Conservation (phyloP, 2,113 vertebrate genomes). For the Perca schrenkii region DNA sequence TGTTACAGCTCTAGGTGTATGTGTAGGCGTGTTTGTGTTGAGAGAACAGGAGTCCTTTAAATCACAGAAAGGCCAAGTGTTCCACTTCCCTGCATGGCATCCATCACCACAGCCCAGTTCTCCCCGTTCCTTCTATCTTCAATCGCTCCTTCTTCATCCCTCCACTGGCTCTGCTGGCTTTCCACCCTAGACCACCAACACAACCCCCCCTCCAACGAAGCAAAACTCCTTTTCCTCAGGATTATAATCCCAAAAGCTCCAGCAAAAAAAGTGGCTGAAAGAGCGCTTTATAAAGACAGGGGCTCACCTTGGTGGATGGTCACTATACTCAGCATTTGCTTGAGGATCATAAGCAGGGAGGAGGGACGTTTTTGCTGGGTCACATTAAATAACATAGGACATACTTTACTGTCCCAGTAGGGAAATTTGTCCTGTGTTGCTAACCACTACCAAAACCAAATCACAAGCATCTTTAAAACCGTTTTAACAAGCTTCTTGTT, state of each 20-base stretch:
- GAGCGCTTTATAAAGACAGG: constrained; percentile 78
- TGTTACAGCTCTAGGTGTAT: too few relatives aligned
- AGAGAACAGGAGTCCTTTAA: constrained; percentile 66
- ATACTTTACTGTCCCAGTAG: not conserved
- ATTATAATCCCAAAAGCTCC: constrained; percentile 76
- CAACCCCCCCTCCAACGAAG: constrained; percentile 50
- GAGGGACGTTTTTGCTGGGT: not conserved
- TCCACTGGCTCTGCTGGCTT: constrained; percentile 29
- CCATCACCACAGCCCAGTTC: constrained; percentile 62
- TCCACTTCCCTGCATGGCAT: constrained; percentile 63
- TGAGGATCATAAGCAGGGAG: not conserved
- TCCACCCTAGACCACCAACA: constrained; percentile 21
- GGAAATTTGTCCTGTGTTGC: not conserved
- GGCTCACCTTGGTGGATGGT: constrained; percentile 63
- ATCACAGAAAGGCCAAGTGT: constrained; percentile 70
- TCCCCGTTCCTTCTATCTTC: constrained; percentile 50
- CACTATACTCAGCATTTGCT: constrained; percentile 39
- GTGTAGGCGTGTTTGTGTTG: not conserved
- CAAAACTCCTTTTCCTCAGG: constrained; percentile 78
- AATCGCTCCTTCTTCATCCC: constrained; percentile 44
- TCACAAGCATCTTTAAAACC: not conserved
- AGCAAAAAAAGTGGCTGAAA: constrained; percentile 70
- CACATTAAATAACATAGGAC: constrained; percentile 2
- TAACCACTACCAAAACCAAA: not conserved
- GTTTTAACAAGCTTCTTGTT: not conserved